These are phyloP conservation scores for Drosophila niveifrons DNA, from an alignment of 2,888 invertebrate genomes.

Conservation along the genomic window DNA sequence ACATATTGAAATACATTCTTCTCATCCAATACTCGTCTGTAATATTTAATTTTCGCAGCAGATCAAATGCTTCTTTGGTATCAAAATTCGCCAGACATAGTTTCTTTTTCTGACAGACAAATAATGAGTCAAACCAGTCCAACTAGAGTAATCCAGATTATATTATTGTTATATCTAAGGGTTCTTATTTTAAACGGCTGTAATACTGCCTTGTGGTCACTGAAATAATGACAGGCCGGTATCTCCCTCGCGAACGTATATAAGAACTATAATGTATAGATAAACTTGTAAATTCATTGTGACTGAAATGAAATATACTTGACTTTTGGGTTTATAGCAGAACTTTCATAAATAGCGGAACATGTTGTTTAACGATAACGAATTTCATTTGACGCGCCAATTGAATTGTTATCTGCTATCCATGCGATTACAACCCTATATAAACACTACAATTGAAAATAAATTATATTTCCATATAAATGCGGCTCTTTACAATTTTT, in stretches of 20 bases:
- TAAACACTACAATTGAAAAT: too few relatives aligned
- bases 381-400: conserved; percentile 9
- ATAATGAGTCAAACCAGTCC: conserved; percentile 44
- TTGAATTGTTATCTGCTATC: too few relatives aligned
- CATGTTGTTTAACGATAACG: conserved; percentile 6
- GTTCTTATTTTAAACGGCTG: not conserved
- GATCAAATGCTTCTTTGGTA: not conserved
- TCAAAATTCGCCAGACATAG: conserved; percentile 44
- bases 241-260: not conserved
- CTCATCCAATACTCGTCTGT: conserved; percentile 37
- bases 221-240: conserved; percentile 50
- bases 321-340: not conserved
- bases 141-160: not conserved
- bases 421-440: too few relatives aligned
- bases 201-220: conserved; percentile 21
- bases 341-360: not conserved
- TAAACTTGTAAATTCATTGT: conserved; percentile 20
- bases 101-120: conserved; percentile 18
- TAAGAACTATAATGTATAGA: not conserved
- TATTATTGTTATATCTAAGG: not conserved
- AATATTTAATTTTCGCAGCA: not conserved
- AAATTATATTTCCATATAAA: too few relatives aligned
- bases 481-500: too few relatives aligned
- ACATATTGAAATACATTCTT: conserved; percentile 21
- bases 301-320: not conserved